Conservation (phyloP, 2,113 vertebrate genomes). For the Cricetomys ansorgei region DNA sequence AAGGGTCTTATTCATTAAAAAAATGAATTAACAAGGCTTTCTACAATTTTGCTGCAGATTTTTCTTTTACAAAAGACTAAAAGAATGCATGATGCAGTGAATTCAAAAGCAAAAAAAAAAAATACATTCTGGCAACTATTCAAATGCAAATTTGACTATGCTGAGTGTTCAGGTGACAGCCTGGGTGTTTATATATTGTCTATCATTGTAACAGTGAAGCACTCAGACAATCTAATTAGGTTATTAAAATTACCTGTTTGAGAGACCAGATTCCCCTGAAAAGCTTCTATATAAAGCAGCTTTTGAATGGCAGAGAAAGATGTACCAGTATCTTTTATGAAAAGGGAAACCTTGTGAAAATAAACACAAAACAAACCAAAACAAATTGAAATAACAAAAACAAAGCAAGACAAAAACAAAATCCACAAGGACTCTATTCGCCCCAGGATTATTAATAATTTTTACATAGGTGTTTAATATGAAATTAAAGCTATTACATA, state of each 20-base stretch:
- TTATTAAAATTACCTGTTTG: slow-evolving; percentile 80
- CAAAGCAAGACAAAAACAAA: neutral
- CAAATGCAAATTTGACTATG: slow-evolving; percentile 69
- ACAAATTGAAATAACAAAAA: slow-evolving; percentile 25
- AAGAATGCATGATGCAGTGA: slow-evolving; percentile 65
- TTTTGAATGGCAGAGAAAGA: slow-evolving; percentile 61
- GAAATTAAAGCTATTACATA: neutral
- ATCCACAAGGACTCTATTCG: neutral
- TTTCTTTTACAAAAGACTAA: slow-evolving; percentile 77
- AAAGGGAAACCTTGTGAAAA: neutral
- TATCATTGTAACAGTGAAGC: slow-evolving; percentile 65
- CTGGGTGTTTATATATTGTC: slow-evolving; percentile 67
- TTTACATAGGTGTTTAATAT: neutral
- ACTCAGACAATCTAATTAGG: slow-evolving; percentile 78
- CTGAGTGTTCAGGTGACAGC: slow-evolving; percentile 71
- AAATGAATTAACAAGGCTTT: slow-evolving; percentile 82
- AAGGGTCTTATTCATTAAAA: slow-evolving; percentile 82
- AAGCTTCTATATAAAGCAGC: slow-evolving; percentile 63
- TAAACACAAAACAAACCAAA: slow-evolving; percentile 40
- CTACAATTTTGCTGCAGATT: slow-evolving; percentile 74
- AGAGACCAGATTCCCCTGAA: slow-evolving; percentile 66
- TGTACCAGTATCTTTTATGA: slow-evolving; percentile 38
- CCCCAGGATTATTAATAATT: neutral
- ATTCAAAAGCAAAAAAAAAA: slow-evolving; percentile 74
- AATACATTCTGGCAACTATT: slow-evolving; percentile 58